phyloP scores from a whole-genome alignment of 2,797 vertebrate genomes.

The Molossus alvarezi region DNA sequence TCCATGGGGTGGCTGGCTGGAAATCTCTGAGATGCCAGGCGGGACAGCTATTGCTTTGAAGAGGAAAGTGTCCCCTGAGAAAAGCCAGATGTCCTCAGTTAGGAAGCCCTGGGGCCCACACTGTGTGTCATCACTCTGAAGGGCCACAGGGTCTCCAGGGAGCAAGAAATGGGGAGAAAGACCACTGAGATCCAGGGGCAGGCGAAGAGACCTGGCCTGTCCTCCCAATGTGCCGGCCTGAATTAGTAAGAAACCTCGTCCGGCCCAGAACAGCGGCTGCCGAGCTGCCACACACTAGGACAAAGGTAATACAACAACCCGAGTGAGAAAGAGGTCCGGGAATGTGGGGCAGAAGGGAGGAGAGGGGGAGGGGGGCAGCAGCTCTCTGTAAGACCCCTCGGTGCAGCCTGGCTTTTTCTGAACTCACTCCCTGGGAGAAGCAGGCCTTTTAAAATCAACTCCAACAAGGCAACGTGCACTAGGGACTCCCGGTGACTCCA shows the following conservation, averaged over 20 bases:
- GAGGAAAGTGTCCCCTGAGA: background rate
- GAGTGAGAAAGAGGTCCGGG: background rate
- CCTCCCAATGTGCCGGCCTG: background rate
- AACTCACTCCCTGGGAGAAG: background rate
- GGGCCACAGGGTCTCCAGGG: background rate
- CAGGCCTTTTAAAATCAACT: background rate
- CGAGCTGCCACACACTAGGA: accelerated
- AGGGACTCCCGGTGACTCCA: accelerated
- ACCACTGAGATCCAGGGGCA: background rate
- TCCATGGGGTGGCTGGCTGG: background rate
- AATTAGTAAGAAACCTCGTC: background rate
- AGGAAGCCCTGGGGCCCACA: too few species aligned
- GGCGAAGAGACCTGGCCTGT: background rate
- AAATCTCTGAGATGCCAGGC: background rate
- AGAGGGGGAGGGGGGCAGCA: too few species aligned
- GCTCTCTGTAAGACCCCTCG: background rate
- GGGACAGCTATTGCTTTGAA: background rate
- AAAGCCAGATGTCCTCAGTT: background rate
- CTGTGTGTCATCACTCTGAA: background rate
- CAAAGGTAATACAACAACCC: background rate
- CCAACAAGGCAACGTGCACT: background rate
- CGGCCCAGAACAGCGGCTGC: background rate
- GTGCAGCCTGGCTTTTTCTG: background rate
- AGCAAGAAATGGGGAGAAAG: background rate
- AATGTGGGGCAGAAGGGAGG: background rate